Base-by-base conservation (phyloP, 2,113 vertebrate genomes). In the Hylia prasina region DNA sequence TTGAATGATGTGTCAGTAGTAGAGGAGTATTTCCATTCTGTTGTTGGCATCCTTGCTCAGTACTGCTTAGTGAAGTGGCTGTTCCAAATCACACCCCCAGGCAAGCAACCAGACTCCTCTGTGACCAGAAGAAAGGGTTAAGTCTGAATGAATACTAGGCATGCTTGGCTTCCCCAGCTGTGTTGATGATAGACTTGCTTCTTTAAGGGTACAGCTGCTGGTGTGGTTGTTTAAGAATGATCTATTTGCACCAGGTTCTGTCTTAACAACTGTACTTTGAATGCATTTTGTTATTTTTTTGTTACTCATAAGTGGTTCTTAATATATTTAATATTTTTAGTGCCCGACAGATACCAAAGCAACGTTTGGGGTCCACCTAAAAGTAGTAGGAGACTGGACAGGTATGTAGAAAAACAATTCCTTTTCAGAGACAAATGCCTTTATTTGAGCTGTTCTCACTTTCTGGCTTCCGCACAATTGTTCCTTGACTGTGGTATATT, bases 361-460 rank as follows among this genome's bases (percentile, higher is more conserved):
- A 97, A 99, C 98, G 66, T 99, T 99, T 98, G 99, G 99, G 51
- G 98, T 99, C 93, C 99, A 99, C 97, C 97, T 99, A 90, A 98
- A 99, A 96, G 98, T 99, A 71, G 98, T 99, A 87, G 99, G 99
- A 98, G 99, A 99, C 97, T 99, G 99, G 99, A 99, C 99, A 97
- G 98, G 99, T 99, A 98, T 96, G 98, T 98, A 89, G 94, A 94
- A 79, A 89, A 35, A 40, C 15, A 73, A 92, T 95, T 95, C 13
- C 19, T 97, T 90, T 95, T 93, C 73, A 68, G 79, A 91, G 69
- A 66, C 30, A 75, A 90, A 91, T 90, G 51, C 37, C 42, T 95
- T 90, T 77, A 47, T 64, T 76, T 66, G 19, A 86, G 71, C 44
- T 77, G 51, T 92, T 87, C 75, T 13, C 63, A 24, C 7, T 91